These are phyloP conservation scores for Monodelphis domestica DNA, from an alignment of 2,797 vertebrate species.

Conservation along the genomic window DNA sequence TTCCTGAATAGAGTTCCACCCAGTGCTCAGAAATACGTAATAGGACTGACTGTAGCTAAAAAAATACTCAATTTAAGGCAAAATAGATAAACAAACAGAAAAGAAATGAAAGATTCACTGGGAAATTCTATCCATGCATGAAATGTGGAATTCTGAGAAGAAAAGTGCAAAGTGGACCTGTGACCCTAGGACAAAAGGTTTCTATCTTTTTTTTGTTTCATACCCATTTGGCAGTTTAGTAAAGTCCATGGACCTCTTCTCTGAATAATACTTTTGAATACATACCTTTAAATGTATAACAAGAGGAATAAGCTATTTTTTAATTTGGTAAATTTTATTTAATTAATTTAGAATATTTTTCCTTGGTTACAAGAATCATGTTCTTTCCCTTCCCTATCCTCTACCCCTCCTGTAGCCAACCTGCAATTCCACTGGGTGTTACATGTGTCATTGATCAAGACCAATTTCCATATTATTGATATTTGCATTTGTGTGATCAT, in stretches of 20 bases:
- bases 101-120: neutral
- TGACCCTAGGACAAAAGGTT: neutral
- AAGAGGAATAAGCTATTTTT: no score
- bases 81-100: neutral
- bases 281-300: neutral
- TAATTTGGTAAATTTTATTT: no score
- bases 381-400: no score
- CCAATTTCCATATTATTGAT: no score
- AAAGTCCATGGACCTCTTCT: neutral
- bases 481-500: no score
- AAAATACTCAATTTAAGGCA: slow-evolving; percentile 1
- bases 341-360: no score
- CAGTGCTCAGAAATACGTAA: neutral
- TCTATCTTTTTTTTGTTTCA: neutral
- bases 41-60: neutral
- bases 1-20: neutral
- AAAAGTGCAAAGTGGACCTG: neutral
- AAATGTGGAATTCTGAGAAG: neutral
- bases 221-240: neutral
- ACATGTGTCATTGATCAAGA: no score
- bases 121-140: neutral
- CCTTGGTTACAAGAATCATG: no score
- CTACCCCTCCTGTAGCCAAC: no score
- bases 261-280: neutral
- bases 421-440: no score